Evolutionary conservation across 2,797 vertebrate genomes (phyloP).

Genomic region (Rhinophrynus dorsalis): DNA sequence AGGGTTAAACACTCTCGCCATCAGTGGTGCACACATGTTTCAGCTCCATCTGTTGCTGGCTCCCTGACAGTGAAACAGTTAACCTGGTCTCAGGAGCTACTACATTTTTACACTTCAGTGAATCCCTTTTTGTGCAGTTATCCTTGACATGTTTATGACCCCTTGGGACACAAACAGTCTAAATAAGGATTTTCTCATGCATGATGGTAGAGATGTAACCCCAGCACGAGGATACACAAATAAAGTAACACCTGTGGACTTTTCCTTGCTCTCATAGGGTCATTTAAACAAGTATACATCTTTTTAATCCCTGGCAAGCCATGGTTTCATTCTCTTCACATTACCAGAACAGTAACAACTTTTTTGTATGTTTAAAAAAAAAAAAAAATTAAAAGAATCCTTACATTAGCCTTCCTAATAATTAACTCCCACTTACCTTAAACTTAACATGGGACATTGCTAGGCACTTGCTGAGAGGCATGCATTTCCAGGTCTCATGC

Average conservation of each 20-base stretch:
- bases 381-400: too few relatives aligned
- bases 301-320: slow-evolving; percentile 14
- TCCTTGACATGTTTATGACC: slow-evolving; percentile 44
- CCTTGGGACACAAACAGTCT: slow-evolving; percentile 39
- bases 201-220: slow-evolving; percentile 40
- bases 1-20: too few relatives aligned
- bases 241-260: slow-evolving; percentile 35
- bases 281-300: slow-evolving; percentile 15
- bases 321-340: slow-evolving; percentile 8
- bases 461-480: too few relatives aligned
- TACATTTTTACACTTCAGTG: slow-evolving; percentile 30
- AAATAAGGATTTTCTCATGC: slow-evolving; percentile 44
- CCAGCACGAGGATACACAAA: slow-evolving; percentile 14
- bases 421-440: too few relatives aligned
- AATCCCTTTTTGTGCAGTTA: slow-evolving; percentile 20
- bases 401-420: too few relatives aligned
- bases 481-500: too few relatives aligned
- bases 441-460: too few relatives aligned
- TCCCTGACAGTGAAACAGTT: neutral
- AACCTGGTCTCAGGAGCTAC: slow-evolving; percentile 10
- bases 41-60: neutral
- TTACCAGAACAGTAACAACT: slow-evolving; percentile 3
- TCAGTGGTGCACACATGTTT: too few relatives aligned
- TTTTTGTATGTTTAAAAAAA: too few relatives aligned
- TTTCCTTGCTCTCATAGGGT: slow-evolving; percentile 22